Percentiles rank a stretch among this genome's conserved stretches.
phyloP scores from a whole-genome alignment of 2,113 vertebrate species.

The Forbesichthys agassizii region DNA sequence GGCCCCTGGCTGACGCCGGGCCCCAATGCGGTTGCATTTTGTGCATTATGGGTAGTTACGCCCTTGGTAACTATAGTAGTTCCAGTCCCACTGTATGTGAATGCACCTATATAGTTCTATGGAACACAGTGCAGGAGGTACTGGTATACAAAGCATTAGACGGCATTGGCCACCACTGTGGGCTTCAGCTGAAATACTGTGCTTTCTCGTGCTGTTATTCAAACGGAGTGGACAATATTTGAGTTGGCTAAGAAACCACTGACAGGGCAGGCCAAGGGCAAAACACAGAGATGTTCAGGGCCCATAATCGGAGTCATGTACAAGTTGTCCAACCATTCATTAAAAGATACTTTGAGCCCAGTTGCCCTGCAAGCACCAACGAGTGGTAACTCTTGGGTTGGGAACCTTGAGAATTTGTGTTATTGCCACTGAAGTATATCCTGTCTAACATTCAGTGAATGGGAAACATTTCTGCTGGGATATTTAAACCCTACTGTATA shows the following conservation, averaged over 20 bases:
- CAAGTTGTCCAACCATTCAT: conserved; percentile 57
- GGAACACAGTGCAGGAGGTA: too few species aligned
- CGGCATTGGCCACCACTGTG: not conserved
- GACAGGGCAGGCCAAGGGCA: conserved; percentile 18
- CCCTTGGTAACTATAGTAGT: too few species aligned
- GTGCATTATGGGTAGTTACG: too few species aligned
- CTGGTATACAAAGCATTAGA: not conserved
- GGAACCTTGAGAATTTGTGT: too few species aligned
- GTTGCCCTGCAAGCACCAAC: conserved; percentile 11
- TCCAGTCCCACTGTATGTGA: too few species aligned
- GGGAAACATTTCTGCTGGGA: conserved; percentile 11
- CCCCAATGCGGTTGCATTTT: too few species aligned
- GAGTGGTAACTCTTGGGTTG: not conserved
- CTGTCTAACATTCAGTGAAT: conserved; percentile 29
- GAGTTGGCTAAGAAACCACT: conserved; percentile 40
- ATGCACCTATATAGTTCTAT: too few species aligned
- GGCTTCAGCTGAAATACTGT: not conserved
- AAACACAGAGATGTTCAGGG: conserved; percentile 53
- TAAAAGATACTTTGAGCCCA: conserved; percentile 53
- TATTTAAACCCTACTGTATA: not conserved
- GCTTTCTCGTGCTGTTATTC: conserved; percentile 54
- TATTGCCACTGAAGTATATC: not conserved
- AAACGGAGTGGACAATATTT: conserved; percentile 57
- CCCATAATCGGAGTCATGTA: conserved; percentile 63
- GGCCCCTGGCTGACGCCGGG: too few species aligned